Evolutionary conservation across 2,888 invertebrate genomes (phyloP).

Genomic region (Sabatieria punctata): DNA sequence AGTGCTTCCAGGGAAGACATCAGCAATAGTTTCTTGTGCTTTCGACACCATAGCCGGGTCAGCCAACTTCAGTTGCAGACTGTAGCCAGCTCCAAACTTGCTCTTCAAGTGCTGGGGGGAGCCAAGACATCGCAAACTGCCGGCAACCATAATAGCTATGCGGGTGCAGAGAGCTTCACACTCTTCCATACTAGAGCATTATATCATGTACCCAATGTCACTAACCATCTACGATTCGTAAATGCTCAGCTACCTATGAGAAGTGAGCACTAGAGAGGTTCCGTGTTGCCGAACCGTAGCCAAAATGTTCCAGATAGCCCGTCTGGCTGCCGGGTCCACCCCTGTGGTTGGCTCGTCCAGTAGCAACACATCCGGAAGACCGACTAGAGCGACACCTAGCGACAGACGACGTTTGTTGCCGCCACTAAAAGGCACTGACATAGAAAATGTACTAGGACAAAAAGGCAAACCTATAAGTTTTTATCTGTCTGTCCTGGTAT

Average conservation of each 20-base stretch:
- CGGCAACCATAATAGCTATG: slow-evolving; percentile 68
- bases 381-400: slow-evolving; percentile 50
- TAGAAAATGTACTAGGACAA: too few species aligned
- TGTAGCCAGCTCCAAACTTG: slow-evolving; percentile 51
- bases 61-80: neutral
- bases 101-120: slow-evolving; percentile 57
- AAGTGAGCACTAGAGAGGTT: slow-evolving; percentile 53
- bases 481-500: slow-evolving; percentile 19
- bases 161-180: too few species aligned
- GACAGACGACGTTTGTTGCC: slow-evolving; percentile 55
- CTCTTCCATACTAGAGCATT: slow-evolving; percentile 51
- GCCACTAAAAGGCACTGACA: slow-evolving; percentile 44
- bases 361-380: slow-evolving; percentile 49
- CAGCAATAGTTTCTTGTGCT: too few species aligned
- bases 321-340: slow-evolving; percentile 57
- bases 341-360: slow-evolving; percentile 48
- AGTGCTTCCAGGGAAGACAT: too few species aligned
- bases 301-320: slow-evolving; percentile 60
- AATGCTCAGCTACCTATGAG: too few species aligned
- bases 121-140: slow-evolving; percentile 53
- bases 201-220: too few species aligned
- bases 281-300: slow-evolving; percentile 51
- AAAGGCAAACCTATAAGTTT: slow-evolving; percentile 15
- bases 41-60: too few species aligned
- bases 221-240: too few species aligned